These are phyloP conservation scores for Nannobrachium achirus DNA, from an alignment of 2,113 vertebrate genomes.

Conservation along the genomic window DNA sequence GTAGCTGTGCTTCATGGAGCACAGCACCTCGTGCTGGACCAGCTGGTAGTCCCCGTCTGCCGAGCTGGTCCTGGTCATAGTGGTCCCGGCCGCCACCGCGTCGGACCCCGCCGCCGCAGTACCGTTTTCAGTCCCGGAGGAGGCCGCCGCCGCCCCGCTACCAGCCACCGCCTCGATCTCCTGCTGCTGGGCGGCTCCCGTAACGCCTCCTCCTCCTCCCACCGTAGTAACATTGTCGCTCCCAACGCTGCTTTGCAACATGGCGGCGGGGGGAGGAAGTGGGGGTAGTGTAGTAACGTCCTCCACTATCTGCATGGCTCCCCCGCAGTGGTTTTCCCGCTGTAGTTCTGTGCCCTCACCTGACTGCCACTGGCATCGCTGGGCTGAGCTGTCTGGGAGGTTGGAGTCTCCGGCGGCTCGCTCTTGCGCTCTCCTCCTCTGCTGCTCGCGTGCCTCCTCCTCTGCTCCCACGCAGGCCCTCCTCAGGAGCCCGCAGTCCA, in stretches of 20 bases:
- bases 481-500: slow-evolving; percentile 40
- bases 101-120: slow-evolving; percentile 14
- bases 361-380: slow-evolving; percentile 88
- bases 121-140: slow-evolving; percentile 28
- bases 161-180: slow-evolving; percentile 52
- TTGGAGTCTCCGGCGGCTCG: slow-evolving; percentile 67
- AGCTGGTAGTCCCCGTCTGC: slow-evolving; percentile 94
- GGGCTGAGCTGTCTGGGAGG: slow-evolving; percentile 76
- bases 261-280: slow-evolving; percentile 78
- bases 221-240: slow-evolving; percentile 73
- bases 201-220: slow-evolving; percentile 46
- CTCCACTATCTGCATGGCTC: slow-evolving; percentile 96
- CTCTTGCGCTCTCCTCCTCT: slow-evolving; percentile 43
- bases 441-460: slow-evolving; percentile 30
- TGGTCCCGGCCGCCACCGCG: slow-evolving; percentile 65
- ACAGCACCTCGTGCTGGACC: slow-evolving; percentile 94
- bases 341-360: slow-evolving; percentile 86
- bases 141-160: slow-evolving; percentile 16
- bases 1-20: slow-evolving; percentile 93
- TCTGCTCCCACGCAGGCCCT: slow-evolving; percentile 45
- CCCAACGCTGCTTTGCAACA: slow-evolving; percentile 88
- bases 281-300: slow-evolving; percentile 86
- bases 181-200: slow-evolving; percentile 77
- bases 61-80: slow-evolving; percentile 56
- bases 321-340: slow-evolving; percentile 64